phyloP scores from a whole-genome alignment of 2,888 invertebrate genomes.

The Aquatica leii region DNA sequence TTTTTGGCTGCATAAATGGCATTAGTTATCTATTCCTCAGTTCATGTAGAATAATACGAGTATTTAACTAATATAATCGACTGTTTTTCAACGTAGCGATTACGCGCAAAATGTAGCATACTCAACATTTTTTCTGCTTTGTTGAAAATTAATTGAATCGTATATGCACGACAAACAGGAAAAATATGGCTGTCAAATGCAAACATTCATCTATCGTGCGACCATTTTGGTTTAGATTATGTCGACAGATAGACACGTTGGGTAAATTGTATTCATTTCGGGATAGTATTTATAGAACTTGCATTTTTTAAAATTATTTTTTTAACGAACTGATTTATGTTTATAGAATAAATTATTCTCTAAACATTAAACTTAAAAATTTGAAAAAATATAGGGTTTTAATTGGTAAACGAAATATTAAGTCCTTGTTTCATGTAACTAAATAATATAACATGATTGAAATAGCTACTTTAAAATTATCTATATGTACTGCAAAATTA shows the following conservation, averaged over 20 bases:
- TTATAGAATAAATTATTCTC: no score
- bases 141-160: slow-evolving; percentile 26
- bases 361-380: no score
- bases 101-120: slow-evolving; percentile 20
- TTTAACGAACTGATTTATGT: no score
- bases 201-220: slow-evolving; percentile 25
- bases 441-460: no score
- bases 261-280: slow-evolving; percentile 19
- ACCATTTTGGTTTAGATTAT: slow-evolving; percentile 28
- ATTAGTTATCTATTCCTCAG: neutral
- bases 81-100: slow-evolving; percentile 13
- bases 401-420: no score
- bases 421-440: no score
- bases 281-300: neutral
- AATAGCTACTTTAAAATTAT: no score
- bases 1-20: no score
- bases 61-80: slow-evolving; percentile 8
- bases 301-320: no score
- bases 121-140: slow-evolving; percentile 22
- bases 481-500: no score
- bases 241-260: slow-evolving; percentile 21
- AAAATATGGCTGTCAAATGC: slow-evolving; percentile 30
- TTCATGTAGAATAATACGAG: neutral
- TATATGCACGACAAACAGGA: slow-evolving; percentile 26
- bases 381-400: no score